These are phyloP conservation scores for Taphrorychus bicolor DNA, from an alignment of 2,888 invertebrate species.

Conservation along the genomic window DNA sequence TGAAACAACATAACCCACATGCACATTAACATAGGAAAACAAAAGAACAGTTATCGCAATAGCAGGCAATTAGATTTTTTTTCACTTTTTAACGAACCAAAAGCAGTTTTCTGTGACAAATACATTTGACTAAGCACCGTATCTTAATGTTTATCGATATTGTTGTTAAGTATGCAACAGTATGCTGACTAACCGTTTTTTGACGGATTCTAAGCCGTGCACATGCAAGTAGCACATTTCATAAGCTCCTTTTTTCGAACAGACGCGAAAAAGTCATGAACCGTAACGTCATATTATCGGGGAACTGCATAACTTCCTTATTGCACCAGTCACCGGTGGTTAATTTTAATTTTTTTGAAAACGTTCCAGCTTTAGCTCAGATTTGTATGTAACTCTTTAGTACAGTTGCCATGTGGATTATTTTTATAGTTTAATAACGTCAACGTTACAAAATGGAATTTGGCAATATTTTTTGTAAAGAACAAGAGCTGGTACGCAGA, in stretches of 20 bases:
- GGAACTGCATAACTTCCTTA: background rate
- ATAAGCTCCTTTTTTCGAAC: background rate
- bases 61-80: background rate
- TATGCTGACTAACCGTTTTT: background rate
- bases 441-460: too few relatives aligned
- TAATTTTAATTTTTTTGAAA: background rate
- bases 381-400: background rate
- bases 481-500: background rate
- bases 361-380: background rate
- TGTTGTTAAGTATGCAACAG: background rate
- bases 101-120: background rate
- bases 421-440: background rate
- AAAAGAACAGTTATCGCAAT: conserved; percentile 6
- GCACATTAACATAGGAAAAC: background rate
- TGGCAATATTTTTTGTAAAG: background rate
- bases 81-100: background rate
- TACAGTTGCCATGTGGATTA: background rate
- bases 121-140: background rate
- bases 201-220: background rate
- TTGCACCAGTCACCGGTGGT: background rate
- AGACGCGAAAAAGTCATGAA: background rate
- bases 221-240: background rate
- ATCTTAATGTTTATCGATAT: conserved; percentile 1
- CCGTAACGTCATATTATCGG: background rate
- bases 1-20: background rate